A percentile compares a stretch with the other conserved stretches of the same genome.
Evolutionary conservation across 2,113 vertebrate genomes (phyloP).

Genomic region (Pseudolaguvia tuberculata): DNA sequence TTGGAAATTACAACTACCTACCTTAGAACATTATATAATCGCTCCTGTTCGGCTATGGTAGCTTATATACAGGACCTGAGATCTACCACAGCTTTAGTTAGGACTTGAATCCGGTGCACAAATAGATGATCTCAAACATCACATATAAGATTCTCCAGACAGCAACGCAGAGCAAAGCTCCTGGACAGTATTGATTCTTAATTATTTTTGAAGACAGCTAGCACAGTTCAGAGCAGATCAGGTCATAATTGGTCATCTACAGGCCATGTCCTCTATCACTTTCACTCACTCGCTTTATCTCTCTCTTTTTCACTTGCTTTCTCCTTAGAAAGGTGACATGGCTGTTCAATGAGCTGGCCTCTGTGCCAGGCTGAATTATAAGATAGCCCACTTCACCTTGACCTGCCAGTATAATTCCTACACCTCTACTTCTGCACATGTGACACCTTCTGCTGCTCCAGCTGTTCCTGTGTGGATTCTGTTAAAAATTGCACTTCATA

Average conservation of each 20-base stretch:
- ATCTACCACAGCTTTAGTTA: constrained; percentile 18
- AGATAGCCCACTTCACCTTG: constrained; percentile 30
- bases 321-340: background rate
- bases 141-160: constrained; percentile 1
- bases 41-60: background rate
- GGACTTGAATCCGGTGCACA: constrained; percentile 9
- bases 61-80: constrained; percentile 18
- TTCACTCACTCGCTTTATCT: too few species aligned
- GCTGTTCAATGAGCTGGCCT: background rate
- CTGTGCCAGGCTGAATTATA: constrained; percentile 20
- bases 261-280: constrained; percentile 12
- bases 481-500: background rate
- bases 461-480: background rate
- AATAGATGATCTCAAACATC: constrained; percentile 13
- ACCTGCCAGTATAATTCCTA: constrained; percentile 18
- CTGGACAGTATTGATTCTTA: constrained; percentile 23
- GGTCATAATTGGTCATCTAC: constrained; percentile 27
- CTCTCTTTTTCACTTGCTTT: background rate
- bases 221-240: constrained; percentile 5
- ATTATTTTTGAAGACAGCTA: constrained; percentile 34
- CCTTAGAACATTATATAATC: constrained; percentile 13
- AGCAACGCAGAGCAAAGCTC: constrained; percentile 25
- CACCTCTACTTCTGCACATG: background rate
- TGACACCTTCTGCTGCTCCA: background rate
- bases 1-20: background rate